These are phyloP conservation scores for Ferrisia virgata DNA, from an alignment of 2,888 invertebrate genomes.

Conservation along the genomic window DNA sequence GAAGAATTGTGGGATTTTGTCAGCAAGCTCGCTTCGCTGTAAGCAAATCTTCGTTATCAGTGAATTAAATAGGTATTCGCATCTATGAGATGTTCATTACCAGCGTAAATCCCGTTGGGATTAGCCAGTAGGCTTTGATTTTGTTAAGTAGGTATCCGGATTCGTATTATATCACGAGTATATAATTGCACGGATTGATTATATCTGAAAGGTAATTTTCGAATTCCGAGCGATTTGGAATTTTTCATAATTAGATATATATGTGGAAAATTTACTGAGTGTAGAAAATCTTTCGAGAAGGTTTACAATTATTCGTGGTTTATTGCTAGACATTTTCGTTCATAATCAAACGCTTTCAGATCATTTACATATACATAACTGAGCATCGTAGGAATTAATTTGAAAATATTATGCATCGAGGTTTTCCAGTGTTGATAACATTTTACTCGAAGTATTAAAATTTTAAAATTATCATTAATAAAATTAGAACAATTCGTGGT, in stretches of 20 bases:
- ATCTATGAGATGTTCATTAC: background rate
- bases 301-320: background rate
- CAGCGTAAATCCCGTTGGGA: background rate
- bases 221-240: background rate
- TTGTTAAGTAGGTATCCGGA: background rate
- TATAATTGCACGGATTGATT: background rate
- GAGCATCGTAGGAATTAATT: too few species aligned
- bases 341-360: too few species aligned
- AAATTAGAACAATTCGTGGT: too few species aligned
- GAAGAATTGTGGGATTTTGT: background rate
- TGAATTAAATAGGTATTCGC: background rate
- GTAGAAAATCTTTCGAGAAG: background rate
- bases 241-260: background rate
- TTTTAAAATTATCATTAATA: too few species aligned
- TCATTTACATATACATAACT: too few species aligned
- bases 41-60: background rate
- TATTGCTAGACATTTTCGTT: background rate
- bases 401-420: too few species aligned
- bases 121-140: background rate
- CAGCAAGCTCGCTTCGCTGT: background rate
- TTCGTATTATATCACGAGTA: too few species aligned
- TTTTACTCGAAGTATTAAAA: too few species aligned
- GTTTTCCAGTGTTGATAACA: too few species aligned
- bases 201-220: background rate
- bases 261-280: background rate